Conservation (phyloP, 1,140 invertebrate genomes). For the Drosophila yakuba region DNA sequence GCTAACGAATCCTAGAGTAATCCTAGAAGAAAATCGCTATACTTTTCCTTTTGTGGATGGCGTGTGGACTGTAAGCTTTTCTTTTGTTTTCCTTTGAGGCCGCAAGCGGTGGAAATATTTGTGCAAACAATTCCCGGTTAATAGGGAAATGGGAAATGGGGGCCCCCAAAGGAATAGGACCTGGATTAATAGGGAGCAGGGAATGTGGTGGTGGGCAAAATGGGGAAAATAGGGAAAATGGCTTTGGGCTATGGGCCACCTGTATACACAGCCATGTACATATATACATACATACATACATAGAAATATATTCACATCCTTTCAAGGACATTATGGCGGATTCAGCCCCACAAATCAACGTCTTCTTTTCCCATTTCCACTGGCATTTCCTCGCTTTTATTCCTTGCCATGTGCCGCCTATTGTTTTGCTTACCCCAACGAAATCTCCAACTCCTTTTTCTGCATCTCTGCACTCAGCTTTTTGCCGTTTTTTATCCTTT, state of each 20-base stretch:
- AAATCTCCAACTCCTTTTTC: constrained; percentile 27
- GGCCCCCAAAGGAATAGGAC: constrained; percentile 23
- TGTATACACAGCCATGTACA: constrained; percentile 22
- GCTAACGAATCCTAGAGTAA: background rate
- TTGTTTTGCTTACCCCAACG: constrained; percentile 17
- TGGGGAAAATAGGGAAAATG: constrained; percentile 11
- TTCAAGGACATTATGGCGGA: constrained; percentile 66
- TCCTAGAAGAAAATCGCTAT: constrained; percentile 27
- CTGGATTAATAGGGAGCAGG: constrained; percentile 1
- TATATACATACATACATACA: background rate
- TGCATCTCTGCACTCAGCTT: constrained; percentile 24
- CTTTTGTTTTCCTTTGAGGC: constrained; percentile 14
- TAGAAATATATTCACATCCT: constrained; percentile 18
- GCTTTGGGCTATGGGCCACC: constrained; percentile 69
- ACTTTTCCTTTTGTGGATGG: constrained; percentile 26
- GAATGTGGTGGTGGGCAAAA: background rate
- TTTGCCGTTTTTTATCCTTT: constrained; percentile 6
- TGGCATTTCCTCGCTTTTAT: constrained; percentile 8
- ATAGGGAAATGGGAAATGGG: constrained; percentile 18
- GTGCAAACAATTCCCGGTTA: constrained; percentile 27
- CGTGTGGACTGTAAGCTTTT: constrained; percentile 38
- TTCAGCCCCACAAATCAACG: constrained; percentile 62
- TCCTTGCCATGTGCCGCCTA: constrained; percentile 4
- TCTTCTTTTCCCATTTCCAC: constrained; percentile 35
- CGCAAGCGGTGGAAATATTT: constrained; percentile 45